A percentile compares a stretch with the other conserved stretches of the same genome.
Conservation (phyloP, 2,113 vertebrate species). For the Neodontobutis hainanensis region DNA sequence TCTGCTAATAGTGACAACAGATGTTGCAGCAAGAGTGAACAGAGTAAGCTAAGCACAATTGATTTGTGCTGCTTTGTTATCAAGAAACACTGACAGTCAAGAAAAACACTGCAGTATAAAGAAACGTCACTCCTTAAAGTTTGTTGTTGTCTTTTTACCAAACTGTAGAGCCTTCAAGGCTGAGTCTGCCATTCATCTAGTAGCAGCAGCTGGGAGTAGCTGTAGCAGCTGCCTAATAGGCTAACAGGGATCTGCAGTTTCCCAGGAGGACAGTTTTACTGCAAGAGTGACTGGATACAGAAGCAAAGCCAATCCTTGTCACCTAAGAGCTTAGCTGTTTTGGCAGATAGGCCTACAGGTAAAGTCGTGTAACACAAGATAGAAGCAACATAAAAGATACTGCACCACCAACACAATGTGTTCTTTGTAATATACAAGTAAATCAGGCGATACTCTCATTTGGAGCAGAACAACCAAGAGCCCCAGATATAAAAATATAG, state of each 20-base stretch:
- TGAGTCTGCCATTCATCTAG: conserved; percentile 56
- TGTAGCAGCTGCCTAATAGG: conserved; percentile 72
- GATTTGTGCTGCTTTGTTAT: not conserved
- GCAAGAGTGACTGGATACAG: conserved; percentile 60
- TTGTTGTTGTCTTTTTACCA: conserved; percentile 33
- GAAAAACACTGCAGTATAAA: not conserved
- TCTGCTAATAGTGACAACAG: conserved; percentile 47
- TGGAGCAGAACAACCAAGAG: no score
- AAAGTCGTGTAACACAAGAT: conserved; percentile 29
- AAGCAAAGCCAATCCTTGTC: conserved; percentile 43
- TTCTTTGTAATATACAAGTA: conserved; percentile 26
- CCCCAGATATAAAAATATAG: not conserved
- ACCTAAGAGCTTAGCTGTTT: conserved; percentile 31
- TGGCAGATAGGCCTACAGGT: conserved; percentile 33
- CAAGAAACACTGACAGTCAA: not conserved
- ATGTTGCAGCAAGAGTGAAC: conserved; percentile 23
- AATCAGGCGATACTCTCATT: conserved; percentile 3
- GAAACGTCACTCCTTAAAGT: conserved; percentile 24
- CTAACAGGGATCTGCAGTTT: conserved; percentile 54
- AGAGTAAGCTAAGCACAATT: conserved; percentile 3
- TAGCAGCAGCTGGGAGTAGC: conserved; percentile 58
- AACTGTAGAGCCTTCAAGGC: conserved; percentile 44
- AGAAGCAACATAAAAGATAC: conserved; percentile 23
- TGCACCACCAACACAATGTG: conserved; percentile 22
- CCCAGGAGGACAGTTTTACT: conserved; percentile 53